phyloP scores from a whole-genome alignment of 2,113 vertebrate genomes.

The Corythoichthys intestinalis region DNA sequence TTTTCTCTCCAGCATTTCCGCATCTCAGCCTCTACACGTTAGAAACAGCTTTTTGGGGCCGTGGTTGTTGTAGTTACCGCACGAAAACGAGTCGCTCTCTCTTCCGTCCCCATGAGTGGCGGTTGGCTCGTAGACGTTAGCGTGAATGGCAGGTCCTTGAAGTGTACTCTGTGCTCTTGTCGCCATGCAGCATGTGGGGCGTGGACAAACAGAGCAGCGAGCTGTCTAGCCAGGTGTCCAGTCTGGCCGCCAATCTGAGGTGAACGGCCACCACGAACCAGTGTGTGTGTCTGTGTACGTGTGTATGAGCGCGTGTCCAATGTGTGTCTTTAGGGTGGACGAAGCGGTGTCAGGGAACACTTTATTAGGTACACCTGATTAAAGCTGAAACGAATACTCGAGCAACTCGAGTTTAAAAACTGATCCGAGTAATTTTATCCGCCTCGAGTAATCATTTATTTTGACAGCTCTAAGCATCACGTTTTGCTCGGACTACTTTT shows the following conservation, averaged over 20 bases:
- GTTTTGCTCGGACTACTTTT: too few relatives aligned
- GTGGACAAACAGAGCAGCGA: constrained; percentile 79
- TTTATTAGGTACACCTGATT: neutral
- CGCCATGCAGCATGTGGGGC: constrained; percentile 77
- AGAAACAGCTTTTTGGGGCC: neutral
- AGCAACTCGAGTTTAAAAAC: too few relatives aligned
- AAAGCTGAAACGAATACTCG: too few relatives aligned
- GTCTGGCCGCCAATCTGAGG: constrained; percentile 78
- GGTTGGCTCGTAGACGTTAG: constrained; percentile 5
- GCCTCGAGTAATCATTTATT: too few relatives aligned
- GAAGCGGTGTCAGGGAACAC: neutral
- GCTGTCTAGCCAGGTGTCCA: constrained; percentile 78
- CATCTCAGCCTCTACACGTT: constrained; percentile 53
- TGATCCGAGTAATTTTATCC: too few relatives aligned
- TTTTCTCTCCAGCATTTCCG: constrained; percentile 46
- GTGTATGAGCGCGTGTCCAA: constrained; percentile 54
- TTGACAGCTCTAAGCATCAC: too few relatives aligned
- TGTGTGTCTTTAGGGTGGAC: constrained; percentile 36
- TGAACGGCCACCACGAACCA: constrained; percentile 61
- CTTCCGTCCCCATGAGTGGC: neutral
- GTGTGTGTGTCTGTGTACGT: constrained; percentile 51
- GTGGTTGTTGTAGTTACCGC: neutral
- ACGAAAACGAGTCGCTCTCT: neutral
- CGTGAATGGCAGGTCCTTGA: constrained; percentile 52
- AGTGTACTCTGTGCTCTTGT: constrained; percentile 71